phyloP scores from a whole-genome alignment of 2,888 invertebrate genomes.

The Aporophyla lueneburgensis region DNA sequence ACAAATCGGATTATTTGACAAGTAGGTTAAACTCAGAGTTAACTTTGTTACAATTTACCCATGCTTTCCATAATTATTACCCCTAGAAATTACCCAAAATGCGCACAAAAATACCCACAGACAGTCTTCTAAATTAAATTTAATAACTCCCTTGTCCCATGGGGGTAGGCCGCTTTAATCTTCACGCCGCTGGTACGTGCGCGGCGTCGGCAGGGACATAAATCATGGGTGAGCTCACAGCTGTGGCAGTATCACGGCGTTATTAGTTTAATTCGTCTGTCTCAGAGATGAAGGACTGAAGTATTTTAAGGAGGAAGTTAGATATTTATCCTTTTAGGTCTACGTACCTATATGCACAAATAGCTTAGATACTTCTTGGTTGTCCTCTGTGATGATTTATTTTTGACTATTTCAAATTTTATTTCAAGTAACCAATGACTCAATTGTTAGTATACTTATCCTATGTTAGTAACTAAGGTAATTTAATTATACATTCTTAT shows the following conservation, averaged over 20 bases:
- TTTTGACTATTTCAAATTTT: too few relatives aligned
- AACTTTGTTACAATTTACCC: neutral
- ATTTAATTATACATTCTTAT: too few relatives aligned
- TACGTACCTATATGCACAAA: too few relatives aligned
- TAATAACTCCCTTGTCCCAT: constrained; percentile 59
- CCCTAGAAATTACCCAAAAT: constrained; percentile 1
- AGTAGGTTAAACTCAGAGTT: neutral
- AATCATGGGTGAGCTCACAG: constrained; percentile 62
- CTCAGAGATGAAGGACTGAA: constrained; percentile 10
- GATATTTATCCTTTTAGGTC: neutral
- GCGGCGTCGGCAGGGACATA: constrained; percentile 59
- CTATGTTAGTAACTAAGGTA: too few relatives aligned
- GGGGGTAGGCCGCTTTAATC: constrained; percentile 69
- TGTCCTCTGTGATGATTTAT: too few relatives aligned
- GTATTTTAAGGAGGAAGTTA: neutral
- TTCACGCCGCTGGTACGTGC: constrained; percentile 59
- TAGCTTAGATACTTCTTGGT: too few relatives aligned
- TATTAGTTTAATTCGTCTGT: constrained; percentile 66
- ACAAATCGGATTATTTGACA: neutral
- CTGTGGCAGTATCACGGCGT: constrained; percentile 55
- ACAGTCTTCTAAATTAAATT: constrained; percentile 59
- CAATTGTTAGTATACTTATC: too few relatives aligned
- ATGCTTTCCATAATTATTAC: neutral
- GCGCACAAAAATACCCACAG: constrained; percentile 32
- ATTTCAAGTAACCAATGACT: too few relatives aligned